phyloP scores from a whole-genome alignment of 2,797 vertebrate genomes.

The Hybognathus amarus region DNA sequence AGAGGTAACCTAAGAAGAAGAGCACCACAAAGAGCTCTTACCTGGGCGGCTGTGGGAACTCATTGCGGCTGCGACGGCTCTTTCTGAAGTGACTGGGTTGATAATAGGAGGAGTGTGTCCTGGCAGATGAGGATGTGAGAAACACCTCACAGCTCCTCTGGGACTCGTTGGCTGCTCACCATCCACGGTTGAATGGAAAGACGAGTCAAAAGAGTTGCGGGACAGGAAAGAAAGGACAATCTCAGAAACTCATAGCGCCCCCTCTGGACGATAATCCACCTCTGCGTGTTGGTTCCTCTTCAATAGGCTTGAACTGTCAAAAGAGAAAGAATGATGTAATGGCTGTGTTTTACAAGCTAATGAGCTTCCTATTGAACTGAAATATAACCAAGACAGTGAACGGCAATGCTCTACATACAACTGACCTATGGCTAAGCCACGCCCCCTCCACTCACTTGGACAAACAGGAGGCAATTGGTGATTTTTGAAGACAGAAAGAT shows the following conservation, averaged over 20 bases:
- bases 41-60: slow-evolving; percentile 76
- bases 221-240: slow-evolving; percentile 31
- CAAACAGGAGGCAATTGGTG: no score
- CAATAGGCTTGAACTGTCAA: slow-evolving; percentile 58
- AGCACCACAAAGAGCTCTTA: slow-evolving; percentile 62
- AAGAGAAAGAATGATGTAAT: not conserved
- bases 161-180: slow-evolving; percentile 59
- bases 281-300: slow-evolving; percentile 18
- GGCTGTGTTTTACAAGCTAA: not conserved
- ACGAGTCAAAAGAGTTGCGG: slow-evolving; percentile 45
- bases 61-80: slow-evolving; percentile 63
- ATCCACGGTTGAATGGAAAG: slow-evolving; percentile 58
- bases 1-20: not conserved
- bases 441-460: no score
- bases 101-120: slow-evolving; percentile 40
- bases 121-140: slow-evolving; percentile 55
- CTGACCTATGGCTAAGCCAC: no score
- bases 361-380: not conserved
- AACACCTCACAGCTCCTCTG: slow-evolving; percentile 68
- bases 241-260: slow-evolving; percentile 60
- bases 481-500: no score
- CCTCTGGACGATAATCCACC: slow-evolving; percentile 48
- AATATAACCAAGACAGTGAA: not conserved
- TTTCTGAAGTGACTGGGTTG: slow-evolving; percentile 23
- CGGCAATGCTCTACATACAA: not conserved